Evolutionary conservation across 2,797 vertebrate genomes (phyloP).

Genomic region (Melanotaenia maccullochi): DNA sequence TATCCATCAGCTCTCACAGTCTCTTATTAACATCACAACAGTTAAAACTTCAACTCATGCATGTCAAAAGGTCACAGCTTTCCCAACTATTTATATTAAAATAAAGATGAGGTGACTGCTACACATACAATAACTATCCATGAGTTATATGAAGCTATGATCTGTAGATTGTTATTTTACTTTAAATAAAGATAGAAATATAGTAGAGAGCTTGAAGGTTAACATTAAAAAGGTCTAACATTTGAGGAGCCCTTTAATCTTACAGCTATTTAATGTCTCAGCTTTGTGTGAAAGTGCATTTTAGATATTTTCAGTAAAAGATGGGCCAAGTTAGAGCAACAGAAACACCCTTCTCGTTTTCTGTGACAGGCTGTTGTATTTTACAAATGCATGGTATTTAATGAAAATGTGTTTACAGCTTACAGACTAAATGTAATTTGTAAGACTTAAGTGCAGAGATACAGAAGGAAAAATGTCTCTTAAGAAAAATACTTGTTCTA

Average conservation of each 20-base stretch:
- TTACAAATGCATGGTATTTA: too few relatives aligned
- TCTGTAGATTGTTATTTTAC: neutral
- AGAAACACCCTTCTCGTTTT: too few relatives aligned
- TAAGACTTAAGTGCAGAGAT: too few relatives aligned
- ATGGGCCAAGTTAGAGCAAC: neutral
- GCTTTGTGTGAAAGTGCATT: neutral
- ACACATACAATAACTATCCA: neutral
- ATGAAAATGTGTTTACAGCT: too few relatives aligned
- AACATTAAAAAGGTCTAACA: neutral
- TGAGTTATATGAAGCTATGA: neutral
- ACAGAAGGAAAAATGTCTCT: too few relatives aligned
- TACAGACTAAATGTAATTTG: too few relatives aligned
- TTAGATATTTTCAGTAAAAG: neutral
- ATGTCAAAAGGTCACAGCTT: constrained; percentile 54
- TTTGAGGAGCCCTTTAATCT: neutral
- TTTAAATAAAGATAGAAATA: rapidly evolving
- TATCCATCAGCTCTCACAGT: constrained; percentile 32
- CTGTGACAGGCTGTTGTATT: too few relatives aligned
- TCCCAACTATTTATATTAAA: constrained; percentile 13
- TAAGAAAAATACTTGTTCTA: neutral
- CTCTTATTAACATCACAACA: constrained; percentile 23
- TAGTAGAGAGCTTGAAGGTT: neutral
- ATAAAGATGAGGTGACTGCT: constrained; percentile 21
- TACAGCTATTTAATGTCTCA: neutral
- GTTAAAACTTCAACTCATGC: constrained; percentile 29